Conservation (phyloP, 2,888 invertebrate species). For the Drosophila anomelani region DNA sequence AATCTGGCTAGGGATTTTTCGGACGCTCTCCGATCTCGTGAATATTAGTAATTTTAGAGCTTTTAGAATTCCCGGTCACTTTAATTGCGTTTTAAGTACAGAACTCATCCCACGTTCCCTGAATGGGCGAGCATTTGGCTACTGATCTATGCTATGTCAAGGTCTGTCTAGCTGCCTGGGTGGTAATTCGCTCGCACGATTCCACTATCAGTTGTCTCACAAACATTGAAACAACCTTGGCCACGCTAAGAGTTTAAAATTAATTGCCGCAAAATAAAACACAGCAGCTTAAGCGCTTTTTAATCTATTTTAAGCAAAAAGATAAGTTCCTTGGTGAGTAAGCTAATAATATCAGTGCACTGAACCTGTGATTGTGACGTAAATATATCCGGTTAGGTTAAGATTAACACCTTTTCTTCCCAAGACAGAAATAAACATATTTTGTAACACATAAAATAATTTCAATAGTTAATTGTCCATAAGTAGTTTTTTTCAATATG, state of each 20-base stretch:
- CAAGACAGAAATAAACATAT: background rate
- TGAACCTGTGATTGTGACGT: background rate
- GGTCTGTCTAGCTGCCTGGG: conserved; percentile 32
- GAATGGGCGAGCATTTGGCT: background rate
- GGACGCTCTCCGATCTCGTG: conserved; percentile 3
- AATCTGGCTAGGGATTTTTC: conserved; percentile 19
- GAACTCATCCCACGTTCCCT: conserved; percentile 16
- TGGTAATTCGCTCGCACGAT: conserved; percentile 21
- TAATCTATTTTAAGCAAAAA: background rate
- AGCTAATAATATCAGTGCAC: background rate
- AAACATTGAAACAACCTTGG: conserved; percentile 4
- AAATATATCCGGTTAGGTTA: background rate
- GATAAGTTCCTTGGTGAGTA: background rate
- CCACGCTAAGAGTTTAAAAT: background rate
- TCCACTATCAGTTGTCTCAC: conserved; percentile 13
- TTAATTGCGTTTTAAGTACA: conserved; percentile 24
- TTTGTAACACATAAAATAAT: no score
- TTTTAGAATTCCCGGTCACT: conserved; percentile 6
- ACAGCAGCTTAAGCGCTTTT: background rate
- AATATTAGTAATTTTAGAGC: conserved; percentile 17
- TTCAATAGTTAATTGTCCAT: no score
- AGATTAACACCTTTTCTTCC: background rate
- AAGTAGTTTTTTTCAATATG: no score
- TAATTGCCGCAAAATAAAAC: background rate
- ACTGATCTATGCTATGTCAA: conserved; percentile 22